Evolutionary conservation across 2,888 invertebrate species (phyloP).

Genomic region (Eristalinus aeneus): DNA sequence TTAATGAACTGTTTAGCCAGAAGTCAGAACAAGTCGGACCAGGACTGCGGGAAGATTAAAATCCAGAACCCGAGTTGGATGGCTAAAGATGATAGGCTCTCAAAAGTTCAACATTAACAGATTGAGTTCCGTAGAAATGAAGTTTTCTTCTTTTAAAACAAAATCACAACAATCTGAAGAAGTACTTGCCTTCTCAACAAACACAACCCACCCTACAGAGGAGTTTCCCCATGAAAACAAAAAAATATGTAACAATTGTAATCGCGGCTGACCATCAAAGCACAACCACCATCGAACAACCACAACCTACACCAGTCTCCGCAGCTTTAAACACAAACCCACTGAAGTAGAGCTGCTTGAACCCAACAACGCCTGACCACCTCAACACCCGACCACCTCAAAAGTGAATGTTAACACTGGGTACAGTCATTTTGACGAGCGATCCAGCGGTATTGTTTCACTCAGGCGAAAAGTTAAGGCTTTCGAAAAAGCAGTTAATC

Average conservation of each 20-base stretch:
- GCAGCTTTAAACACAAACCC: background rate
- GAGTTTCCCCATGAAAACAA: background rate
- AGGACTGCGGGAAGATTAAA: no score
- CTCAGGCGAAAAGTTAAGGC: slow-evolving; percentile 16
- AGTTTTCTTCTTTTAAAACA: no score
- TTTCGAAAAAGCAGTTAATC: slow-evolving; percentile 34
- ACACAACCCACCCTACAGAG: background rate
- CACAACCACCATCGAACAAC: background rate
- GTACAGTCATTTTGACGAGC: slow-evolving; percentile 22
- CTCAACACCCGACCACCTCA: background rate
- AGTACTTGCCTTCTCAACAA: background rate
- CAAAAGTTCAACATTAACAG: no score
- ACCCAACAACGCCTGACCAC: background rate
- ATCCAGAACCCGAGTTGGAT: no score
- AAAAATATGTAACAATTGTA: background rate
- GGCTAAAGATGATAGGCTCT: no score
- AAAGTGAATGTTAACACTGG: slow-evolving; percentile 40
- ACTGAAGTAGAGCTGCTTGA: background rate
- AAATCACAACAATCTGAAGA: no score
- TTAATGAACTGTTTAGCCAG: no score
- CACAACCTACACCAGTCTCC: background rate
- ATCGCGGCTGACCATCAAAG: background rate
- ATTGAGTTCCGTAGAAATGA: no score
- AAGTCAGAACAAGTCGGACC: no score
- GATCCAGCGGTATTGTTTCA: slow-evolving; percentile 27